Conservation (phyloP, 2,113 vertebrate genomes). For the Tetrax tetrax region DNA sequence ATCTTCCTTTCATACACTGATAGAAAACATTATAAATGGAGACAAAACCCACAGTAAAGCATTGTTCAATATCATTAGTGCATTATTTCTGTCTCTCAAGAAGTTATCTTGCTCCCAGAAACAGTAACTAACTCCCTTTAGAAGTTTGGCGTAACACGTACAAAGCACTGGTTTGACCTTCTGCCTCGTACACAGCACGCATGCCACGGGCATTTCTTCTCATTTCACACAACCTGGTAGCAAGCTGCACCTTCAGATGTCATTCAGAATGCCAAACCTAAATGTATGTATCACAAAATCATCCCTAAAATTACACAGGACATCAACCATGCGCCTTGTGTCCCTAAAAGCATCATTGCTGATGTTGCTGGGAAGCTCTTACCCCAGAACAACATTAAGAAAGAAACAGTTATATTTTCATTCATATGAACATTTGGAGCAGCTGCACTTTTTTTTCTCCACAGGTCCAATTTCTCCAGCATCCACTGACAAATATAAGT, state of each 20-base stretch:
- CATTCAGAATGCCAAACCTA: not conserved
- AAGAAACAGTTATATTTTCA: not conserved
- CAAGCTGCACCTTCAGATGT: not conserved
- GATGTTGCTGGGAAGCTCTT: not conserved
- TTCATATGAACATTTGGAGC: not conserved
- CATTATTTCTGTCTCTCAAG: not conserved
- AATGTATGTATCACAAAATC: not conserved
- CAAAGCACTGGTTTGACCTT: not conserved
- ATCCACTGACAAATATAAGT: not conserved
- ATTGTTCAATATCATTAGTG: not conserved
- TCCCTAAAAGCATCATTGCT: not conserved
- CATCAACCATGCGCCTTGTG: not conserved
- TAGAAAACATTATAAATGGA: not conserved
- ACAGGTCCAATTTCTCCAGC: not conserved
- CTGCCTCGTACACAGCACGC: not conserved
- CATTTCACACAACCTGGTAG: not conserved
- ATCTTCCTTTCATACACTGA: not conserved
- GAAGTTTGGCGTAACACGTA: not conserved
- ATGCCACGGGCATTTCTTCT: accelerated
- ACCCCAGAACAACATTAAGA: not conserved
- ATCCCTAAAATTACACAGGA: not conserved
- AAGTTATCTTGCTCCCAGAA: not conserved
- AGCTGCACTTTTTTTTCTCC: not conserved
- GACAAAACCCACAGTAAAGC: not conserved
- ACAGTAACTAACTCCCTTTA: not conserved